Percentiles rank a stretch among this genome's conserved stretches.
Evolutionary conservation across 2,888 invertebrate genomes (phyloP).

Genomic region (Spilarctia lutea): DNA sequence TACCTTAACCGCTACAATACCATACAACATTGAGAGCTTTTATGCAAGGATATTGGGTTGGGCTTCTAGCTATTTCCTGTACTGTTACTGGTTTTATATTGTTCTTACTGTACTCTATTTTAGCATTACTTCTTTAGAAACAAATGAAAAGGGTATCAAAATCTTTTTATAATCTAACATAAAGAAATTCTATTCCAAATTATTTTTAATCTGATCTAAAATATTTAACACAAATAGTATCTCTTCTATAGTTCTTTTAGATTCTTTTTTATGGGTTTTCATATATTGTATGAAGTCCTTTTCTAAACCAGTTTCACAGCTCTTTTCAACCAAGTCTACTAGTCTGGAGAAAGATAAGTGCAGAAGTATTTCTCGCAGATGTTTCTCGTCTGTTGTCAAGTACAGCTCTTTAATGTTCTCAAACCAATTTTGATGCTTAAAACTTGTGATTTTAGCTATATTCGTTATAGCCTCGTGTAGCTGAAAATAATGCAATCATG

Average conservation of each 20-base stretch:
- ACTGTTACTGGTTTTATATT: too few species aligned
- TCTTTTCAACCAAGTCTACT: constrained; percentile 63
- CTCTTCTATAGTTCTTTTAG: constrained; percentile 57
- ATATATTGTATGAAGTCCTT: constrained; percentile 55
- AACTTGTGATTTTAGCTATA: constrained; percentile 64
- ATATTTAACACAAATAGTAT: constrained; percentile 61
- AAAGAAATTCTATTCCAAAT: constrained; percentile 2
- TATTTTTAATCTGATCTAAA: constrained; percentile 54
- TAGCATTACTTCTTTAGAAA: too few species aligned
- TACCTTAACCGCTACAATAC: too few species aligned
- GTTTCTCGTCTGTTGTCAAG: constrained; percentile 50
- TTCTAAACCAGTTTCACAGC: constrained; percentile 55
- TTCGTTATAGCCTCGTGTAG: constrained; percentile 69
- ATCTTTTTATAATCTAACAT: not conserved
- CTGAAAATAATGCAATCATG: constrained; percentile 56
- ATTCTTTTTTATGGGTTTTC: constrained; percentile 50
- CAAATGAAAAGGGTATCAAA: not conserved
- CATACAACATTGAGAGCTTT: too few species aligned
- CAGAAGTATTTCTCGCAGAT: constrained; percentile 59
- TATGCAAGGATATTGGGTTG: too few species aligned
- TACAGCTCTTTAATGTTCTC: constrained; percentile 65
- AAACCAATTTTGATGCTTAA: constrained; percentile 66
- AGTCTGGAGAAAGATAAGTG: constrained; percentile 64
- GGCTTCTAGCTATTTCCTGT: too few species aligned
- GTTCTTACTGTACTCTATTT: too few species aligned